Evolutionary conservation across 2,113 vertebrate genomes (phyloP), one percentile per base, ranked within the genome.

Genomic region (Chloebia gouldiae): DNA sequence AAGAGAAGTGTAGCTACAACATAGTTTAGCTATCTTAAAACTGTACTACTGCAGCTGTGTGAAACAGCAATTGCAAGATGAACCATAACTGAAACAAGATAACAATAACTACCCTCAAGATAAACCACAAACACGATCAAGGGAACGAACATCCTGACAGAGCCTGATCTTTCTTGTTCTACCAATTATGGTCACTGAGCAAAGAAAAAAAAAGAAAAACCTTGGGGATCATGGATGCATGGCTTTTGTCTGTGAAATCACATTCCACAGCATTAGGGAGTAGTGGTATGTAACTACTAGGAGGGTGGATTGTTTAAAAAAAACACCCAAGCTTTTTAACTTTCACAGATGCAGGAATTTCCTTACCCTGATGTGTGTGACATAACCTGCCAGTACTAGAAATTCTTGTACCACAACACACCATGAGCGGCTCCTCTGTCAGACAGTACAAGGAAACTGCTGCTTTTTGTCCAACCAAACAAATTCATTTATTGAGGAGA

Each of bases 181-280:
- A 40, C 49, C 22, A 82, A 15, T 18, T 22, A 7, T 16, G 12
- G 45, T 20, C 45, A 37, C 0, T 39, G 8, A 86, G 31, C 7
- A 25, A 63, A 59, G 12, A 2, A 11, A 39, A 11, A 4, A 17
- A 50, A n/a, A 24, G n/a, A 42, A 6, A 14, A 37, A 7, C 2
- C 14, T 17, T 11, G 3, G 5, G 6, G 25, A 33, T 12, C 19
- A 50, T 0, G 1, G 22, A 23, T 50, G 1, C n/a, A 24, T 5
- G 5, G 14, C 14, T 57, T 5, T 6, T 22, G 6, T 12, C 31
- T 50, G 37, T 40, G 51, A 71, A 70, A 59, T n/a, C 10, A 69
- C 60, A 28, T 60, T 23, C 11, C 45, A 44, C 3, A 39, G n/a
- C 6, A 3, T 0, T 21, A 1, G 9, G 17, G 4, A 14, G 2